A percentile compares a stretch with the other conserved stretches of the same genome.
phyloP scores from a whole-genome alignment of 2,888 invertebrate genomes.

The Corbicula japonica region DNA sequence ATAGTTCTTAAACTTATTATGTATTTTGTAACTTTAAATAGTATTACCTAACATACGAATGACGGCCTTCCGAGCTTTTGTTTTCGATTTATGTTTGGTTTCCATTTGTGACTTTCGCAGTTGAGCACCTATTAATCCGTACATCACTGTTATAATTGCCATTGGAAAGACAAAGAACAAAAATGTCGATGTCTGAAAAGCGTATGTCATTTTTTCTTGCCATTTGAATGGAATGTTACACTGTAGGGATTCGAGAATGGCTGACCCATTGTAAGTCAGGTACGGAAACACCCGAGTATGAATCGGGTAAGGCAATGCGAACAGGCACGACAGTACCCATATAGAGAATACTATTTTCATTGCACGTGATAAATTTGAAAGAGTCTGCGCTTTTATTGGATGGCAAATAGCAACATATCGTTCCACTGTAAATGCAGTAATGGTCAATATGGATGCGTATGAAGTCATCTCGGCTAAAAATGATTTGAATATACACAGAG shows the following conservation, averaged over 20 bases:
- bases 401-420: slow-evolving; percentile 96
- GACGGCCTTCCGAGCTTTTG: slow-evolving; percentile 75
- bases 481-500: slow-evolving; percentile 87
- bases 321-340: slow-evolving; percentile 92
- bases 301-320: slow-evolving; percentile 88
- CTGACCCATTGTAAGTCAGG: slow-evolving; percentile 60
- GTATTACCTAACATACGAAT: slow-evolving; percentile 81
- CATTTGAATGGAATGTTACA: slow-evolving; percentile 80
- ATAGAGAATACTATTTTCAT: slow-evolving; percentile 94
- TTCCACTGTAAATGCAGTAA: slow-evolving; percentile 96
- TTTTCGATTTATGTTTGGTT: slow-evolving; percentile 61
- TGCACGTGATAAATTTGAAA: slow-evolving; percentile 93
- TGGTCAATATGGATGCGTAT: slow-evolving; percentile 96
- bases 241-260: slow-evolving; percentile 76
- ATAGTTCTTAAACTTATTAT: neutral
- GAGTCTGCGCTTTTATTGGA: slow-evolving; percentile 93
- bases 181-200: slow-evolving; percentile 93
- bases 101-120: slow-evolving; percentile 73
- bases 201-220: slow-evolving; percentile 72
- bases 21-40: slow-evolving; percentile 7
- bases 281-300: slow-evolving; percentile 80
- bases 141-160: slow-evolving; percentile 92
- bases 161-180: slow-evolving; percentile 93
- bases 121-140: slow-evolving; percentile 86
- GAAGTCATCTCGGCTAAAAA: slow-evolving; percentile 90